Percentiles rank a stretch among this genome's conserved stretches.
Evolutionary conservation across 2,888 invertebrate species (phyloP).

Genomic region (Tachystola acroxantha): DNA sequence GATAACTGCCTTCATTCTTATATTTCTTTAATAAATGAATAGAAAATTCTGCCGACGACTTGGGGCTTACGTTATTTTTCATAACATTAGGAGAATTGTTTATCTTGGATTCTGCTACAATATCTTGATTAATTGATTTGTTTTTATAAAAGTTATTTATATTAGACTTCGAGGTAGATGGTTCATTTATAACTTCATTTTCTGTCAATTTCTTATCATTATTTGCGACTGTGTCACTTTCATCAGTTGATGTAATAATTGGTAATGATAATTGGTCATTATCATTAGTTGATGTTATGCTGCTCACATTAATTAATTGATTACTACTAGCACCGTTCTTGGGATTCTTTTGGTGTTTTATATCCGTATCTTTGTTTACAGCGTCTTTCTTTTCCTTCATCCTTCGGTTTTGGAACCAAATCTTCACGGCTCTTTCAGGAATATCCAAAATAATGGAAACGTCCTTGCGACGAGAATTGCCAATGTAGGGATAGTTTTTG

Average conservation of each 20-base stretch:
- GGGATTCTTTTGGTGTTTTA: slow-evolving; percentile 21
- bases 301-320: slow-evolving; percentile 32
- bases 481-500: slow-evolving; percentile 81
- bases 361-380: slow-evolving; percentile 23
- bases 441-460: slow-evolving; percentile 81
- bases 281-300: slow-evolving; percentile 33
- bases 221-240: not conserved
- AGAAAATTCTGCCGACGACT: slow-evolving; percentile 16
- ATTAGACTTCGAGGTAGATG: not conserved
- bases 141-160: not conserved
- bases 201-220: slow-evolving; percentile 6
- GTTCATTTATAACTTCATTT: not conserved
- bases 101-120: not conserved
- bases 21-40: slow-evolving; percentile 21
- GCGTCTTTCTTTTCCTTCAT: slow-evolving; percentile 85
- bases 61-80: not conserved
- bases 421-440: slow-evolving; percentile 86
- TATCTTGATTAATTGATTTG: not conserved
- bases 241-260: slow-evolving; percentile 15
- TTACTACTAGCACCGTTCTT: slow-evolving; percentile 24
- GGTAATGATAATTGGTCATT: slow-evolving; percentile 32
- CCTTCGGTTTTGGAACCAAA: slow-evolving; percentile 91
- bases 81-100: not conserved
- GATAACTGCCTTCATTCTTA: slow-evolving; percentile 6
- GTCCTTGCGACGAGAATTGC: slow-evolving; percentile 81